Evolutionary conservation across 2,797 vertebrate species (phyloP).

Genomic region (Galagoides demidoff): DNA sequence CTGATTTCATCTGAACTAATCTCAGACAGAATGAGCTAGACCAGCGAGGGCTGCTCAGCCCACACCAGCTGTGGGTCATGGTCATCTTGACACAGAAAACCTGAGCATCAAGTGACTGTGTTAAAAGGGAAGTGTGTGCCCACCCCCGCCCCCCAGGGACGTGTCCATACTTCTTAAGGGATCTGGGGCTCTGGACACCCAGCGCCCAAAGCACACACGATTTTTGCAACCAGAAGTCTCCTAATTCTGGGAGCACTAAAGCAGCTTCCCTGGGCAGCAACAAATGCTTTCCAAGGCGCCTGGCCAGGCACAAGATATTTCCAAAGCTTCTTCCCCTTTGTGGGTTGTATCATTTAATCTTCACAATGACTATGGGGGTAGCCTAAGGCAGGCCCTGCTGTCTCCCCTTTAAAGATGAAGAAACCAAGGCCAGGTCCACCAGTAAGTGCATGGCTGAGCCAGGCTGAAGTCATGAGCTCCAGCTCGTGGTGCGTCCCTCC

Average conservation of each 20-base stretch:
- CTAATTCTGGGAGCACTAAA: slow-evolving; percentile 31
- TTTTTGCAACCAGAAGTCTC: slow-evolving; percentile 18
- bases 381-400: background rate
- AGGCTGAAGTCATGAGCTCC: background rate
- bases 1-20: slow-evolving; percentile 45
- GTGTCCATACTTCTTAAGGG: background rate
- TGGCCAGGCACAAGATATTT: slow-evolving; percentile 26
- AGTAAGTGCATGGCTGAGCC: background rate
- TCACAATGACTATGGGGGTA: background rate
- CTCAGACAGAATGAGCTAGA: slow-evolving; percentile 32
- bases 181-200: slow-evolving; percentile 27
- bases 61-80: background rate
- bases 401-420: background rate
- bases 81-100: slow-evolving; percentile 48
- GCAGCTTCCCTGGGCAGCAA: background rate
- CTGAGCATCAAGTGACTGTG: slow-evolving; percentile 2
- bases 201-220: background rate
- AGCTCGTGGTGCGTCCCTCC: background rate
- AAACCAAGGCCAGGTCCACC: background rate
- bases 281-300: background rate
- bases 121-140: slow-evolving; percentile 7
- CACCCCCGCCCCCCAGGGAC: background rate
- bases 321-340: background rate
- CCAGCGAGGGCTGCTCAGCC: background rate
- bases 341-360: background rate